Evolutionary conservation across 2,797 vertebrate species (phyloP), one percentile per base, ranked within the genome.

Genomic region (Typhlichthys subterraneus): DNA sequence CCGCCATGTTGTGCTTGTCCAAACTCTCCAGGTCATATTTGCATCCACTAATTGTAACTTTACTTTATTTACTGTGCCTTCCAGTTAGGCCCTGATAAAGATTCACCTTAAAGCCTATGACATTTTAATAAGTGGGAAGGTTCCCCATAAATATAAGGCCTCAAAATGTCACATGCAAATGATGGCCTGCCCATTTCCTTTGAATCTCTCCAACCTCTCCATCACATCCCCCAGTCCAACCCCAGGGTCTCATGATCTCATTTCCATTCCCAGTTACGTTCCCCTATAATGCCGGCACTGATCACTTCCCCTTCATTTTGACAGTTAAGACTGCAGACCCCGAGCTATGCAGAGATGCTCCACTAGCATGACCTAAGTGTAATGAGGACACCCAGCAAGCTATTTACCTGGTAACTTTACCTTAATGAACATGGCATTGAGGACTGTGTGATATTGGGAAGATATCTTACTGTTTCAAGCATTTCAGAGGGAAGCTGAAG

Each of bases 101-200:
- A 59, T 59, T 31, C 54, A 58, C 13, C 23, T 38, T 56, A 15
- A 61, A 49, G 45, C 51, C n/a, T 61, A 49, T 63, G 38, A 52
- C 45, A 50, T 56, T 68, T 46, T 45, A 19, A 55, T 59, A 29
- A 31, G 42, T 3, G 17, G 11, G 12, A 67, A 45, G 29, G 55
- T 19, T 29, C 19, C 1, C 3, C 48, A 53, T 29, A 55, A 65
- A 59, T 45, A 51, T 13, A 13, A 57, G 67, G 58, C 23, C 50
- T 59, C 17, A 6, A 65, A 76, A 68, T 71, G 61, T 76, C 73
- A 76, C 14, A 59, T 58, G 45, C 19, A 48, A 72, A 76, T 69
- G 55, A 59, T 56, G 13, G 1, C 10, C 8, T 11, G 48, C 5
- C 42, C n/a, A 47, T 53, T 13, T 38, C 45, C 10, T 2, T 33